Evolutionary conservation across 2,113 vertebrate species (phyloP).

Genomic region (Colistium nudipinnis): DNA sequence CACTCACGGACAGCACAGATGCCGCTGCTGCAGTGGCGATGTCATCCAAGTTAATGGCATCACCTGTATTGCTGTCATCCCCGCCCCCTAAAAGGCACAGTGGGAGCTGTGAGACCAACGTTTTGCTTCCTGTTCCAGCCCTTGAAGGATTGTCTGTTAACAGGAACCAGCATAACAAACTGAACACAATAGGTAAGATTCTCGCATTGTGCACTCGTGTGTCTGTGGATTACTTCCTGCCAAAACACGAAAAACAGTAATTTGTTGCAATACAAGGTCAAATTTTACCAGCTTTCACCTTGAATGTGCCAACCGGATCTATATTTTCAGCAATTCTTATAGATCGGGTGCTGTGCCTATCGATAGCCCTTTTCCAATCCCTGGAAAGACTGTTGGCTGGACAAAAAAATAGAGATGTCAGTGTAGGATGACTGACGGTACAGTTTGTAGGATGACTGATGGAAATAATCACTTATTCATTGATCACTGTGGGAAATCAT

Average conservation of each 20-base stretch:
- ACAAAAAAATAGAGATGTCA: neutral
- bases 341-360: neutral
- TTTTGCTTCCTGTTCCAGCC: slow-evolving; percentile 74
- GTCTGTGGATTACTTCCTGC: neutral
- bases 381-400: neutral
- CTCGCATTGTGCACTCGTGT: neutral
- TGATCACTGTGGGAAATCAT: no score
- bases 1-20: slow-evolving; percentile 79
- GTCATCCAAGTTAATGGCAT: slow-evolving; percentile 50
- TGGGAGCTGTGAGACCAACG: slow-evolving; percentile 65
- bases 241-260: neutral
- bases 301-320: neutral
- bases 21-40: slow-evolving; percentile 51
- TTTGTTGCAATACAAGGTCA: no score
- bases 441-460: no score
- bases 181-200: slow-evolving; percentile 60
- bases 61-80: slow-evolving; percentile 68
- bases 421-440: no score
- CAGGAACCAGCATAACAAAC: slow-evolving; percentile 20
- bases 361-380: neutral
- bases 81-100: slow-evolving; percentile 74
- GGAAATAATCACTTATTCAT: neutral
- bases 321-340: neutral
- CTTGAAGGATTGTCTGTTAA: slow-evolving; percentile 24
- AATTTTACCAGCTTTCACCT: neutral